These are phyloP conservation scores for Spicauda simplicius DNA, from an alignment of 2,888 invertebrate species.

Conservation along the genomic window DNA sequence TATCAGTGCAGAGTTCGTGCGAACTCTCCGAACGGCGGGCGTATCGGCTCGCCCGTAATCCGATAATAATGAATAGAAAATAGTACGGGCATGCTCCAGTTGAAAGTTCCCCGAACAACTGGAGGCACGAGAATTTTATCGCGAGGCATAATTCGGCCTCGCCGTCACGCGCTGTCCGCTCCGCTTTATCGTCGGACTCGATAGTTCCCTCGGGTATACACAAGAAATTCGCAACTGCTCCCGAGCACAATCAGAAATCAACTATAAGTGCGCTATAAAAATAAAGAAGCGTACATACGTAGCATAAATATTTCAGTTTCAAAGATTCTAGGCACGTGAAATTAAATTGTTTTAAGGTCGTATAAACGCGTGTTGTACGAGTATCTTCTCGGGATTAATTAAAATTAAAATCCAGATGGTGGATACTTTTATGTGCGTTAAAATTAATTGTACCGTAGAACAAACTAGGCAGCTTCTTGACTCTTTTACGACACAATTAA, in stretches of 20 bases:
- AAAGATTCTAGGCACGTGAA: not conserved
- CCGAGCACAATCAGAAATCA: slow-evolving; percentile 46
- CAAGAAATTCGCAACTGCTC: slow-evolving; percentile 53
- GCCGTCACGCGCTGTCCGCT: slow-evolving; percentile 66
- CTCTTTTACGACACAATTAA: slow-evolving; percentile 58
- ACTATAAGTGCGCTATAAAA: slow-evolving; percentile 44
- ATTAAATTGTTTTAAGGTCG: slow-evolving; percentile 29
- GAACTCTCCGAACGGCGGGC: slow-evolving; percentile 53
- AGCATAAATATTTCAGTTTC: slow-evolving; percentile 15
- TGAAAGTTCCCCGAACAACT: slow-evolving; percentile 61
- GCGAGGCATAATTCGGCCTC: slow-evolving; percentile 68
- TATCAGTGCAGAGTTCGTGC: slow-evolving; percentile 70
- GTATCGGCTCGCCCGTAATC: slow-evolving; percentile 67
- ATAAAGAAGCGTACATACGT: slow-evolving; percentile 40
- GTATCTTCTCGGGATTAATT: slow-evolving; percentile 30
- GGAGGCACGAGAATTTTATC: slow-evolving; percentile 70
- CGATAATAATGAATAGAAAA: slow-evolving; percentile 77
- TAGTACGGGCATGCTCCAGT: slow-evolving; percentile 66
- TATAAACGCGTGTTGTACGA: slow-evolving; percentile 12
- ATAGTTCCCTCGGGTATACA: slow-evolving; percentile 59
- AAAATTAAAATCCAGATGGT: slow-evolving; percentile 24
- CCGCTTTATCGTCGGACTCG: slow-evolving; percentile 62
- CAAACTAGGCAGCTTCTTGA: slow-evolving; percentile 23
- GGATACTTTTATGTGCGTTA: slow-evolving; percentile 28
- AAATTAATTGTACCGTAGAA: slow-evolving; percentile 31